phyloP scores from a whole-genome alignment of 1,140 invertebrate species.

The Varroa destructor region DNA sequence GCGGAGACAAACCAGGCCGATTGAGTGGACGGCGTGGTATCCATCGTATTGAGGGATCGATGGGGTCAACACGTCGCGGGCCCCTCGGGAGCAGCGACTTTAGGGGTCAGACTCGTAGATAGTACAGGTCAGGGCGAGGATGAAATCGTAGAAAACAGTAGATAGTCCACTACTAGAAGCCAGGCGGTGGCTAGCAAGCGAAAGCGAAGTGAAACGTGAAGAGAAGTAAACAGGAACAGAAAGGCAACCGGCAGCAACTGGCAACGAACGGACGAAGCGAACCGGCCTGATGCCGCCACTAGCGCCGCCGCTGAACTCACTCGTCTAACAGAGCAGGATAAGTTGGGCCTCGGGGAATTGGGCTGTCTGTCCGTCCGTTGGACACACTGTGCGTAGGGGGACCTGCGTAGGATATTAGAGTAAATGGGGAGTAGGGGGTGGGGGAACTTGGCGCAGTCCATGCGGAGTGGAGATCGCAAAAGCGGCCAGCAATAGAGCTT shows the following conservation, averaged over 20 bases:
- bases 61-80: constrained; percentile 22
- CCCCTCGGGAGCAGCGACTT: neutral
- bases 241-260: neutral
- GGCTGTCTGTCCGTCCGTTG: neutral
- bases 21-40: no score
- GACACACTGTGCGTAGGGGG: constrained; percentile 20
- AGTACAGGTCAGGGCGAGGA: neutral
- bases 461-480: neutral
- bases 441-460: neutral
- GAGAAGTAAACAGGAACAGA: neutral
- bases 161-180: constrained; percentile 4
- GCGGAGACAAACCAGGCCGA: no score
- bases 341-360: constrained; percentile 28
- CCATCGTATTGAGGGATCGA: constrained; percentile 9
- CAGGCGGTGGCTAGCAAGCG: neutral
- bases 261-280: neutral
- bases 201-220: neutral
- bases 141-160: constrained; percentile 28
- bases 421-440: neutral
- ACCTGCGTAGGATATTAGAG: no score
- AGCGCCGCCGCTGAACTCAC: neutral
- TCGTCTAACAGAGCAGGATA: constrained; percentile 8
- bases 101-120: neutral
- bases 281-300: neutral
- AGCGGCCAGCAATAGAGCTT: neutral